phyloP scores from a whole-genome alignment of 1,140 invertebrate genomes.

The Lordiphosa collinella region DNA sequence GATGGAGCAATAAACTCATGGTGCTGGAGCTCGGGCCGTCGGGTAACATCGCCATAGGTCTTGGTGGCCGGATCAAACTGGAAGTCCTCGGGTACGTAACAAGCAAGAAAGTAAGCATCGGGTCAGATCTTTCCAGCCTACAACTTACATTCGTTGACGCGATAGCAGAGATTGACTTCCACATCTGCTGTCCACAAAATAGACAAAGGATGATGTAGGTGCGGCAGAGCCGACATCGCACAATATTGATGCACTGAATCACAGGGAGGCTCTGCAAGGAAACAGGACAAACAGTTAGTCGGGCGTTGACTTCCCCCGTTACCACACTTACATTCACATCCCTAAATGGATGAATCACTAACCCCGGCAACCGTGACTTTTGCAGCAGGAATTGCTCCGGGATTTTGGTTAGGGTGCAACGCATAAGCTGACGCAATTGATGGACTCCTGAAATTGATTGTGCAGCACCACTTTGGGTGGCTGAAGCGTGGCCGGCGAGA shows the following conservation, averaged over 20 bases:
- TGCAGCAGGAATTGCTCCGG: conserved; percentile 96
- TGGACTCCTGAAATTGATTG: conserved; percentile 90
- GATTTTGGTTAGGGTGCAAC: conserved; percentile 96
- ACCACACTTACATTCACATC: conserved; percentile 91
- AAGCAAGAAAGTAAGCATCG: neutral
- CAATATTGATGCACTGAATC: conserved; percentile 97
- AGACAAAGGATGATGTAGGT: conserved; percentile 99
- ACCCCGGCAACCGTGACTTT: conserved; percentile 96
- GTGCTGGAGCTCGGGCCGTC: conserved; percentile 97
- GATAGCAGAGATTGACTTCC: conserved; percentile 99
- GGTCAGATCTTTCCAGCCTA: neutral
- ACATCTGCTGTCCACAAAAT: conserved; percentile 96
- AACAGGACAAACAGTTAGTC: neutral
- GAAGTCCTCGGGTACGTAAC: conserved; percentile 96
- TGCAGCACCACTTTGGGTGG: conserved; percentile 89
- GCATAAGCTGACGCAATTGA: conserved; percentile 95
- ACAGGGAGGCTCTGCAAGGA: conserved; percentile 94
- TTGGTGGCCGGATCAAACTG: conserved; percentile 97
- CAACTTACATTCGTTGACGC: conserved; percentile 95
- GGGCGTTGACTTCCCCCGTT: too few species aligned
- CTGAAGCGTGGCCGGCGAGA: conserved; percentile 89
- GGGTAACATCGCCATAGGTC: conserved; percentile 95
- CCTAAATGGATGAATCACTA: conserved; percentile 99
- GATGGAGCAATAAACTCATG: conserved; percentile 98
- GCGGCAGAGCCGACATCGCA: conserved; percentile 96